These are phyloP conservation scores for Actinia equina DNA, from an alignment of 64 coral and sea anemone species.

Conservation along the genomic window DNA sequence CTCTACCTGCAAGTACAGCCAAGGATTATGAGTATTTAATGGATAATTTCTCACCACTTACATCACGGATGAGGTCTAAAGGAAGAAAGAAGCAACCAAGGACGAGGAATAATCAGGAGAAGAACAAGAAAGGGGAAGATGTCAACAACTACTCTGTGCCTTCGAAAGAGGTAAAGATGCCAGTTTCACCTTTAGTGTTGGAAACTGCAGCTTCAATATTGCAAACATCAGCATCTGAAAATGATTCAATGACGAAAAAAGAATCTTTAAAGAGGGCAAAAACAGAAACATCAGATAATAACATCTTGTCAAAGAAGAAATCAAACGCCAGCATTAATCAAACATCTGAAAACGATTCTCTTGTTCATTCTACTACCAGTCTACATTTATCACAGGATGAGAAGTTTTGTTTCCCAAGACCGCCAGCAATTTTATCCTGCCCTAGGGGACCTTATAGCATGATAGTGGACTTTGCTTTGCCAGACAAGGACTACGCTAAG, in stretches of 20 bases:
- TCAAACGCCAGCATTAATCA: background rate
- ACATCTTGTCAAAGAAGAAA: background rate
- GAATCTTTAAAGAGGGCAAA: background rate
- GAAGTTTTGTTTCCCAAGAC: constrained; percentile 50
- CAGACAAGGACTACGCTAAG: constrained; percentile 88
- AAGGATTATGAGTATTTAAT: constrained; percentile 1
- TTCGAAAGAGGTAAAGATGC: background rate
- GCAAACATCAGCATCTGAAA: background rate
- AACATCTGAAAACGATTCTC: background rate
- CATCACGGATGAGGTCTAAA: background rate
- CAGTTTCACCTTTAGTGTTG: background rate
- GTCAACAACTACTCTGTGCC: background rate
- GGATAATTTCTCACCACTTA: background rate
- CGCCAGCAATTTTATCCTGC: constrained; percentile 28
- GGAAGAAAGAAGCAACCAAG: background rate
- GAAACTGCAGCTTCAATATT: background rate
- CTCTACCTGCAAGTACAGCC: background rate
- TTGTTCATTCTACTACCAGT: background rate
- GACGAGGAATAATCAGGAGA: background rate
- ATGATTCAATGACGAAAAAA: background rate
- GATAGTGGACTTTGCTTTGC: constrained; percentile 77
- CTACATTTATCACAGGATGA: background rate
- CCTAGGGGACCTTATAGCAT: constrained; percentile 47
- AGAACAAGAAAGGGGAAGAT: background rate
- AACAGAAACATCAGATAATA: constrained; percentile 12